These are phyloP conservation scores for Acanthopleura granulata DNA, from an alignment of 2,888 invertebrate species.

Conservation along the genomic window DNA sequence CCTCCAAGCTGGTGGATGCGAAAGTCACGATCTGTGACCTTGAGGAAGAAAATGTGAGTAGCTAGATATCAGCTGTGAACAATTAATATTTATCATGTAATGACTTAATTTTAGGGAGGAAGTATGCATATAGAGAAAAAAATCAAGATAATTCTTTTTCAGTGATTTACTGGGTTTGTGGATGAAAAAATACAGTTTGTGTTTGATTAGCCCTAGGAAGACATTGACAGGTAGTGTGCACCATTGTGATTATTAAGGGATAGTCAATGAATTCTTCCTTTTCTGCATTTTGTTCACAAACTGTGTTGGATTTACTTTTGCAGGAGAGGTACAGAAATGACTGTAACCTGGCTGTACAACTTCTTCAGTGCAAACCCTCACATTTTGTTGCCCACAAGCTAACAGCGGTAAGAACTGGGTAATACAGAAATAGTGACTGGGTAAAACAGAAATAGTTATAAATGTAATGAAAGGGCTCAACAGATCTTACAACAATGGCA, in stretches of 20 bases:
- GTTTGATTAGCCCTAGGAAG: too few species aligned
- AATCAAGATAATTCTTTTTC: too few species aligned
- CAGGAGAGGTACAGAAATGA: conserved; percentile 95
- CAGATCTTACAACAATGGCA: too few species aligned
- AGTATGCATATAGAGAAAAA: too few species aligned
- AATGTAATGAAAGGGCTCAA: background rate
- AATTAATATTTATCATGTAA: too few species aligned
- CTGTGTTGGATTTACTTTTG: conserved; percentile 60
- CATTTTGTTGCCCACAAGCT: conserved; percentile 87
- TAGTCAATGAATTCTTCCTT: too few species aligned
- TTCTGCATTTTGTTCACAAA: too few species aligned
- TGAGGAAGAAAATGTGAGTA: conserved; percentile 70
- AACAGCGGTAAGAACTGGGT: conserved; percentile 48
- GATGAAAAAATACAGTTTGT: too few species aligned
- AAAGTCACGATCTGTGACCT: conserved; percentile 67
- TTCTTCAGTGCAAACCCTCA: conserved; percentile 94
- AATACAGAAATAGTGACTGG: background rate
- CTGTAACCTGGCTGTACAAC: conserved; percentile 91
- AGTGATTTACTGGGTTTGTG: too few species aligned
- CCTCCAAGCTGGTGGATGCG: conserved; percentile 69
- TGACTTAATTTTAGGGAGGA: too few species aligned
- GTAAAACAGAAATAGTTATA: background rate
- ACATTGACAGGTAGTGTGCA: too few species aligned
- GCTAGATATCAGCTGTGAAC: background rate
- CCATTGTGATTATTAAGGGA: too few species aligned